These are phyloP conservation scores for Trichogramma evanescens DNA, from an alignment of 2,888 invertebrate genomes.

Conservation along the genomic window DNA sequence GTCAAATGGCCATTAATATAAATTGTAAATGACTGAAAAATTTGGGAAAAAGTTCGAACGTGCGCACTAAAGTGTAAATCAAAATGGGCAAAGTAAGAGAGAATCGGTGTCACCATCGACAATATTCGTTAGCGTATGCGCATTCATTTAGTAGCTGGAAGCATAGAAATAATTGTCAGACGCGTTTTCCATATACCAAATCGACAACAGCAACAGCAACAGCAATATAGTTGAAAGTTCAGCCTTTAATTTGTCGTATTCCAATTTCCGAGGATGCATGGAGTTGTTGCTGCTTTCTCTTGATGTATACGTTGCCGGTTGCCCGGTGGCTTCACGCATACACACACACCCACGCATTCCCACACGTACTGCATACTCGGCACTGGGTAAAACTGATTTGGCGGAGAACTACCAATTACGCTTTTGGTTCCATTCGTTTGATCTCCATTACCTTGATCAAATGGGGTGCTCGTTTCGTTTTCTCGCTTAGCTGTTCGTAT, in stretches of 20 bases:
- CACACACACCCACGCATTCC: no score
- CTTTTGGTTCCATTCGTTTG: constrained; percentile 22
- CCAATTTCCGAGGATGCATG: constrained; percentile 4
- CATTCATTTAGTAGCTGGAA: not conserved
- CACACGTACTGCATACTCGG: no score
- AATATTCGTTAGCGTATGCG: not conserved
- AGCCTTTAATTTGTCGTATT: constrained; percentile 18
- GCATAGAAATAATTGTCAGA: constrained; percentile 4
- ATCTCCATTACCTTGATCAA: constrained; percentile 29
- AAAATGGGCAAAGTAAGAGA: no score
- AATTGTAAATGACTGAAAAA: no score
- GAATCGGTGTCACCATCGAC: no score
- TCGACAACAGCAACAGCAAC: constrained; percentile 4
- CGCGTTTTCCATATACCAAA: not conserved
- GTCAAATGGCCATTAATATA: no score
- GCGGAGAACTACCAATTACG: constrained; percentile 24
- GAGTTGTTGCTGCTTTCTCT: not conserved
- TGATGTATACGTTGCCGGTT: no score
- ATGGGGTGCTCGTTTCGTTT: constrained; percentile 5
- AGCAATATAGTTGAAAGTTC: constrained; percentile 6
- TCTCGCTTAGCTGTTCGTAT: no score
- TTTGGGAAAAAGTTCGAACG: no score
- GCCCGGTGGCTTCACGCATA: no score
- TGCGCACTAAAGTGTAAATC: no score
- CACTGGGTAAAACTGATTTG: constrained; percentile 12